Base-by-base conservation (phyloP, 2,888 invertebrate genomes). In the Autographa pulchrina region DNA sequence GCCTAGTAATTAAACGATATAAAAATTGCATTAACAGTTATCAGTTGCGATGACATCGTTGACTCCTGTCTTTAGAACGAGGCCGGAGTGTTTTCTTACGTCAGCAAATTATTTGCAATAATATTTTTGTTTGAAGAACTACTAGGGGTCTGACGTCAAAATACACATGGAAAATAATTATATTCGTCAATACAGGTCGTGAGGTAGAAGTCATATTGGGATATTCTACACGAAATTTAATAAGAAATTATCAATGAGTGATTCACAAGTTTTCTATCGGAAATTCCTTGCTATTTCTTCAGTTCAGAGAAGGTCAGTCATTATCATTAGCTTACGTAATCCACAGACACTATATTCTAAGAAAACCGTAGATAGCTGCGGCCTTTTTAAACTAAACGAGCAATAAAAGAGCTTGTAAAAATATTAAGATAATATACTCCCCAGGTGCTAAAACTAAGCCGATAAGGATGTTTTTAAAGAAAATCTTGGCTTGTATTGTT, bases 81-180 rank as follows among this genome's bases (percentile, higher is more conserved):
- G 73, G 73, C 62, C 66, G 64, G 63, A 43, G 25, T 11, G 9
- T 43, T 64, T 52, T 56, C 58, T 83, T 85, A 80, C 85, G 64
- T 85, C 85, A 85, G 78, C 69, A 75, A 67, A 63, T 74, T 64
- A 52, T 71, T 74, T 67, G 68, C 31, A 60, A 71, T 65, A 61
- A 70, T 59, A 73, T 43, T 56, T 35, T 58, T 38, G 67, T 70
- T 38, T 48, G 38, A 18, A 75, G 54, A 67, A 43, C 73, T 54
- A 62, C 60, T 38, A 72, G 80, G 80, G 75, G 78, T 74, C 68
- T 74, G 60, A 62, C 69, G 18, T 59, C 18, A 48, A 60, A 56
- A 59, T 8, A 16, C 7, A 59, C 25, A 5, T 16, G n/a, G 14
- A 6, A 6, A 16, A 25, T 59, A 5, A 56, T 25, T 25, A n/a